phyloP scores from a whole-genome alignment of 2,113 vertebrate genomes.

The Malaclemys terrapin region DNA sequence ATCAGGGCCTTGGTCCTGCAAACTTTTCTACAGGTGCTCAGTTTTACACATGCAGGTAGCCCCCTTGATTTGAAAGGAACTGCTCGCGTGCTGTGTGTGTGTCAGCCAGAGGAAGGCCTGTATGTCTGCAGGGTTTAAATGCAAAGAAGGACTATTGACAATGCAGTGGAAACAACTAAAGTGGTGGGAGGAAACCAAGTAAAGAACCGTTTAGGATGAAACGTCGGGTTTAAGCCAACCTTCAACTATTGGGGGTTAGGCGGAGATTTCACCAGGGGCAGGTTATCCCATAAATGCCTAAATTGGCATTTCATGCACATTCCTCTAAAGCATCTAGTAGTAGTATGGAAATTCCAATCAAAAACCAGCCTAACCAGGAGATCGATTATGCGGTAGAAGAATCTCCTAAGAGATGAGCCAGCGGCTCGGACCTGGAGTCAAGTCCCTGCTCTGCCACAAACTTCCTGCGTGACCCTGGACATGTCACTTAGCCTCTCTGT shows the following conservation, averaged over 20 bases:
- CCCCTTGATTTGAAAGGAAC: not conserved
- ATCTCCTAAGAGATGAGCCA: not conserved
- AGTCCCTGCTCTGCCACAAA: not conserved
- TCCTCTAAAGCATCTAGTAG: not conserved
- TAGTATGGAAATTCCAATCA: not conserved
- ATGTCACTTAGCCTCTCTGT: not conserved
- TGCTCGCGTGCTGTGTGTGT: not conserved
- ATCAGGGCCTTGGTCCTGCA: not conserved
- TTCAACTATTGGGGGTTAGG: not conserved
- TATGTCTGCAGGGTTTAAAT: not conserved
- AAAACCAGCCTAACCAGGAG: not conserved
- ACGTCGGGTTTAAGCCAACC: not conserved
- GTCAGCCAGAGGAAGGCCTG: not conserved
- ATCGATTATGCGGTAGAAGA: not conserved
- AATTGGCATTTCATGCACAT: not conserved
- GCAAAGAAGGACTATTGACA: not conserved
- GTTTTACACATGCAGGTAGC: not conserved
- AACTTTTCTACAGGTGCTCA: not conserved
- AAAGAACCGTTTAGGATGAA: not conserved
- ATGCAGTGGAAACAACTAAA: not conserved
- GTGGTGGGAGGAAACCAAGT: not conserved
- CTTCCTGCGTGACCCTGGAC: not conserved
- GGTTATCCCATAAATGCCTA: not conserved
- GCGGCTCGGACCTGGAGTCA: not conserved
- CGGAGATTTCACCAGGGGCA: no score